Conservation (phyloP, 2,888 invertebrate species). For the Orchesella flavescens region DNA sequence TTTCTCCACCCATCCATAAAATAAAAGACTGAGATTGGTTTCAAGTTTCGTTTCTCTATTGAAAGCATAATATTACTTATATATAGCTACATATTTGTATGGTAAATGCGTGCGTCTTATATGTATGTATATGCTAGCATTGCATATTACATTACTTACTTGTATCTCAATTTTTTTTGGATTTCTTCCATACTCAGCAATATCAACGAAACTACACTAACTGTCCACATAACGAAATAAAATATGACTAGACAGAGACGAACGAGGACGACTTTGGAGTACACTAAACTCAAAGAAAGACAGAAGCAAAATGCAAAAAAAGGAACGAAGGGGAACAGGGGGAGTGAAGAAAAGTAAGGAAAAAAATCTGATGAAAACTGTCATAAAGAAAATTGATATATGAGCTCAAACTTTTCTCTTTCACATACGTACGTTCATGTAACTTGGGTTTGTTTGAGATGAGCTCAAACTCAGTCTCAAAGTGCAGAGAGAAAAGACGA, state of each 20-base stretch:
- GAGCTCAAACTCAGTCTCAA: background rate
- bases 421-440: slow-evolving; percentile 9
- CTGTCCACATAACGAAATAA: slow-evolving; percentile 31
- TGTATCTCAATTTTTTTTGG: background rate
- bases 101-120: background rate
- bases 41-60: too few relatives aligned
- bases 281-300: background rate
- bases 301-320: background rate
- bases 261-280: slow-evolving; percentile 1
- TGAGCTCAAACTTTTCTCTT: slow-evolving; percentile 52
- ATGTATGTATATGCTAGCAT: too few relatives aligned
- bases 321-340: background rate
- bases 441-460: background rate
- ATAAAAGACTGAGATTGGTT: background rate
- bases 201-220: slow-evolving; percentile 19
- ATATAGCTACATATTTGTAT: background rate
- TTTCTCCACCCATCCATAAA: slow-evolving; percentile 38
- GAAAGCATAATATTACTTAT: background rate
- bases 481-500: background rate
- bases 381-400: slow-evolving; percentile 62
- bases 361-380: slow-evolving; percentile 51
- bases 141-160: slow-evolving; percentile 3
- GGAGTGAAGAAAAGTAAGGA: slow-evolving; percentile 9
- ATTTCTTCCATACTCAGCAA: background rate
- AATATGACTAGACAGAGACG: slow-evolving; percentile 35